Base-by-base conservation (phyloP, 2,888 invertebrate species). In the Cheilosia impressa region DNA sequence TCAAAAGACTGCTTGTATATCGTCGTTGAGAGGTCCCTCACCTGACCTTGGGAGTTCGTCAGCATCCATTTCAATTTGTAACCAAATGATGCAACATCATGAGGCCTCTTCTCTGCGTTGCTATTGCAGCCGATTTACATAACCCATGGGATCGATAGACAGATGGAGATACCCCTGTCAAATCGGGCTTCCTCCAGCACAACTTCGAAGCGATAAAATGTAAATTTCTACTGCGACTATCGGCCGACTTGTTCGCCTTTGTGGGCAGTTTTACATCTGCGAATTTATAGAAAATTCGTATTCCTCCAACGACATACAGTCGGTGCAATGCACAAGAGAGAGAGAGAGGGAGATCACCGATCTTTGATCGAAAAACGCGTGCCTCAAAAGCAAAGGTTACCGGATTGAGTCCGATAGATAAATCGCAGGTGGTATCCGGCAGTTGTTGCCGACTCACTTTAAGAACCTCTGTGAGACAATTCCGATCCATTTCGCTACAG, bases 1-100 rank as follows among this genome's bases (percentile, higher is more conserved):
- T 38, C 38, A 38, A 38, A 13, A 13, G 38, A 38, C 3, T 38
- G 38, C 38, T 38, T 13, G 38, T 13, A 4, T 38, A 19, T 47
- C n/a, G 15, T 7, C 17, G 7, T 45, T n/a, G 45, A 6, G 17
- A 45, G 45, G 17, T 45, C 17, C 45, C n/a, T 47, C n/a, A 47
- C 45, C 45, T 13, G 50, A 50, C 50, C 50, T 50, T 50, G 50
- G 22, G 22, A 50, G 50, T 50, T 13, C 22, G 50, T 22, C 50
- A 50, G 13, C 17, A 50, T 13, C 19, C 9, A 50, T 50, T 50
- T 22, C 22, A 22, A 22, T 50, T 50, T 50, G 50, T 50, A 50
- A 50, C 50, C 50, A 50, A 50, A 50, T 50, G 50, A 19, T 22
- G 50, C 50, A 50, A 50, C 50, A 10, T 50, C 22, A 2, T 22